Conservation (phyloP, 2,888 invertebrate species). For the Asteroscopus sphinx region DNA sequence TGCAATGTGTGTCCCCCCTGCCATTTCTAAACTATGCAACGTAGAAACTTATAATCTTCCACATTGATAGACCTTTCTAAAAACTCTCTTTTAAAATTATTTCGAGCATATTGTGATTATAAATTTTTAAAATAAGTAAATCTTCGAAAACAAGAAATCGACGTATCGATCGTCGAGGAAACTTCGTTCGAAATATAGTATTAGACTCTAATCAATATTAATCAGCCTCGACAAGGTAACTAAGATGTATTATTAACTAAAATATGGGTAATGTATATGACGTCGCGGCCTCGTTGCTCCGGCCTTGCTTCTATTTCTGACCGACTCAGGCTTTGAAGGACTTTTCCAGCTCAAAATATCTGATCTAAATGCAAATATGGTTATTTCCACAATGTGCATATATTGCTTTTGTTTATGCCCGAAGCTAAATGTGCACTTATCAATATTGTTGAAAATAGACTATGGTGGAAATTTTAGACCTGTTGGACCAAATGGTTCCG, state of each 20-base stretch:
- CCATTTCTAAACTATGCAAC: too few relatives aligned
- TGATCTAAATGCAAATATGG: conserved; percentile 77
- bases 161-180: too few relatives aligned
- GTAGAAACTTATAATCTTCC: too few relatives aligned
- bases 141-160: too few relatives aligned
- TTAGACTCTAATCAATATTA: too few relatives aligned
- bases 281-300: conserved; percentile 64
- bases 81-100: too few relatives aligned
- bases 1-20: too few relatives aligned
- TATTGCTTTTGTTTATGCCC: conserved; percentile 46
- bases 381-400: conserved; percentile 68
- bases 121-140: too few relatives aligned
- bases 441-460: conserved; percentile 38
- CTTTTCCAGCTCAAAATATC: conserved; percentile 74
- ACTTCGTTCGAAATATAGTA: too few relatives aligned
- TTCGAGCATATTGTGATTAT: too few relatives aligned
- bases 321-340: conserved; percentile 72
- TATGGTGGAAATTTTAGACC: conserved; percentile 36
- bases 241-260: conserved; percentile 61
- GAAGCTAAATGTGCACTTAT: conserved; percentile 25
- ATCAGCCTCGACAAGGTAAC: conserved; percentile 36
- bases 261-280: conserved; percentile 54
- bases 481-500: conserved; percentile 36
- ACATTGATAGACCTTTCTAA: too few relatives aligned
- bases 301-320: conserved; percentile 83